Conservation (phyloP, 2,888 invertebrate genomes). For the Lepidocyrtoides sp. region DNA sequence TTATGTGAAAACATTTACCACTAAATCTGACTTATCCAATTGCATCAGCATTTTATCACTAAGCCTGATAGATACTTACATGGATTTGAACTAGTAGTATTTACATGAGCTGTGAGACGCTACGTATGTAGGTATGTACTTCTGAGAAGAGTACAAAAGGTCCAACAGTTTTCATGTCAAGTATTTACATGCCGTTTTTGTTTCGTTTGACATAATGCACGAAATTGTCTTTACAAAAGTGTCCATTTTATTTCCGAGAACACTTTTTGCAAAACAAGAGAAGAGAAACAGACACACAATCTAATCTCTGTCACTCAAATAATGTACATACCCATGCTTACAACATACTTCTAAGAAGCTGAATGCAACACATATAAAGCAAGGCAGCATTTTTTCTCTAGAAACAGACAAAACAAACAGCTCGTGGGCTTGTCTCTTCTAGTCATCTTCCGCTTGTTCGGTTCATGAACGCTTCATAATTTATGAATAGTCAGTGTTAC, state of each 20-base stretch:
- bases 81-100: too few relatives aligned
- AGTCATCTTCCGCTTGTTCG: neutral
- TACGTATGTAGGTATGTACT: too few relatives aligned
- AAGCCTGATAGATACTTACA: too few relatives aligned
- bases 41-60: too few relatives aligned
- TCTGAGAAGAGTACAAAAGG: too few relatives aligned
- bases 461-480: neutral
- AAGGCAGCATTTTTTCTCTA: neutral
- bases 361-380: neutral
- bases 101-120: too few relatives aligned
- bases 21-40: too few relatives aligned
- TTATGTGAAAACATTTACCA: too few relatives aligned
- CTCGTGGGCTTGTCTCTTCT: neutral
- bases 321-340: neutral
- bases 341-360: neutral
- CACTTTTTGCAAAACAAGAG: neutral
- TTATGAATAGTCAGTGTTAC: neutral
- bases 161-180: too few relatives aligned
- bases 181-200: neutral
- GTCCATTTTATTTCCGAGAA: neutral
- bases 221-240: neutral
- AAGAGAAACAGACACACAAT: neutral
- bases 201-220: neutral
- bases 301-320: neutral
- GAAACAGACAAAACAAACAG: neutral